Conservation (phyloP, 2,888 invertebrate genomes). For the Oscheius sp. region DNA sequence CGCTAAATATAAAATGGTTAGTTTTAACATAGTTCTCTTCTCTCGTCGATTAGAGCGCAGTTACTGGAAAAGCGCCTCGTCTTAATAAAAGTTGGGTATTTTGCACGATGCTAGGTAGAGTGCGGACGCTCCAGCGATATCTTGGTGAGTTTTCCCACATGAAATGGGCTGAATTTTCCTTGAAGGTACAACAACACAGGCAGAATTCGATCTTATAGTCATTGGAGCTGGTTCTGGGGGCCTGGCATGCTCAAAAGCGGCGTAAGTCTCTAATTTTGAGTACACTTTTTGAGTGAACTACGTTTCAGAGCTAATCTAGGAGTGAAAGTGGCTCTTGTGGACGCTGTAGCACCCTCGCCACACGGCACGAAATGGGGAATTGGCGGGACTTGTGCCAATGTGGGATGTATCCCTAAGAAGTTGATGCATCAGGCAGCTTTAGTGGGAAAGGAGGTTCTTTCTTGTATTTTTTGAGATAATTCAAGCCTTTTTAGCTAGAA, state of each 20-base stretch:
- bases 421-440: conserved; percentile 91
- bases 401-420: conserved; percentile 97
- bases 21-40: too few relatives aligned
- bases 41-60: too few relatives aligned
- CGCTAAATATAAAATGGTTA: too few relatives aligned
- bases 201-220: conserved; percentile 87
- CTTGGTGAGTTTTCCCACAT: background rate
- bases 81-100: background rate
- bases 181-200: background rate
- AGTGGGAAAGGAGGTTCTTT: conserved; percentile 78
- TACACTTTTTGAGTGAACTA: background rate
- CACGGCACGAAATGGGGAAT: conserved; percentile 89
- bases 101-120: background rate
- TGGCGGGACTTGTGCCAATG: conserved; percentile 90
- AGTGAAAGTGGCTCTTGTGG: conserved; percentile 78
- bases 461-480: background rate
- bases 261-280: conserved; percentile 23
- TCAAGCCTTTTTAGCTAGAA: conserved; percentile 31
- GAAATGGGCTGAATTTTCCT: background rate
- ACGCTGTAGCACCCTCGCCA: conserved; percentile 79
- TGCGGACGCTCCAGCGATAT: background rate
- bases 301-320: conserved; percentile 72
- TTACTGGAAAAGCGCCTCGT: background rate
- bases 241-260: conserved; percentile 87
- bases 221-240: conserved; percentile 97